Percentiles rank a stretch among this genome's conserved stretches.
These are phyloP conservation scores for Onthophagus taurus DNA, from an alignment of 1,140 invertebrate genomes.

Conservation along the genomic window DNA sequence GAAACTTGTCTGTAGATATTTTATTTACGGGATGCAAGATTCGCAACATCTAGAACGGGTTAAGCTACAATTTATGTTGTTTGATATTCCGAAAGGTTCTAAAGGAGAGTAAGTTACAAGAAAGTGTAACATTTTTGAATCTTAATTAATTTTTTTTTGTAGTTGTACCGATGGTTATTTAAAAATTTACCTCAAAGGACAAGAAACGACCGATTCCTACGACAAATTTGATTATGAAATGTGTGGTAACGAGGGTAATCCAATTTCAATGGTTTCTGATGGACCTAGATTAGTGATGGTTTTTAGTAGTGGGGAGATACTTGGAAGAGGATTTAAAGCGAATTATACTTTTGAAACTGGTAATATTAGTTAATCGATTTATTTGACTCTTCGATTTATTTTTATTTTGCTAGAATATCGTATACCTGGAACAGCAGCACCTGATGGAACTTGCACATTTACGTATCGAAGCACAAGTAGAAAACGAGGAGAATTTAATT, in stretches of 20 bases:
- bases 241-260: constrained; percentile 66
- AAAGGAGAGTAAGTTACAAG: constrained; percentile 55
- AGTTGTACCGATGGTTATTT: constrained; percentile 84
- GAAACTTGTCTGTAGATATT: constrained; percentile 94
- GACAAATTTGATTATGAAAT: constrained; percentile 89
- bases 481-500: constrained; percentile 88
- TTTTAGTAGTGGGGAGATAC: constrained; percentile 81
- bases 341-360: constrained; percentile 82
- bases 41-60: constrained; percentile 90
- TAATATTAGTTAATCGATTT: constrained; percentile 37
- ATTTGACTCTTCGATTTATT: background rate
- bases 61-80: constrained; percentile 73
- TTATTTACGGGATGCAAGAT: constrained; percentile 95
- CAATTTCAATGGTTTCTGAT: constrained; percentile 69
- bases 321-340: constrained; percentile 86
- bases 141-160: too few relatives aligned
- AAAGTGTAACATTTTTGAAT: too few relatives aligned
- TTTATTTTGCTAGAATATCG: constrained; percentile 61
- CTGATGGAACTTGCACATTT: constrained; percentile 82
- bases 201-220: constrained; percentile 84
- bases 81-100: constrained; percentile 79
- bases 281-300: constrained; percentile 89
- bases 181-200: constrained; percentile 84
- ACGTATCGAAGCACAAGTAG: constrained; percentile 77
- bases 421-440: constrained; percentile 88